phyloP scores from a whole-genome alignment of 2,797 vertebrate genomes.

The Nannoperca obscura region DNA sequence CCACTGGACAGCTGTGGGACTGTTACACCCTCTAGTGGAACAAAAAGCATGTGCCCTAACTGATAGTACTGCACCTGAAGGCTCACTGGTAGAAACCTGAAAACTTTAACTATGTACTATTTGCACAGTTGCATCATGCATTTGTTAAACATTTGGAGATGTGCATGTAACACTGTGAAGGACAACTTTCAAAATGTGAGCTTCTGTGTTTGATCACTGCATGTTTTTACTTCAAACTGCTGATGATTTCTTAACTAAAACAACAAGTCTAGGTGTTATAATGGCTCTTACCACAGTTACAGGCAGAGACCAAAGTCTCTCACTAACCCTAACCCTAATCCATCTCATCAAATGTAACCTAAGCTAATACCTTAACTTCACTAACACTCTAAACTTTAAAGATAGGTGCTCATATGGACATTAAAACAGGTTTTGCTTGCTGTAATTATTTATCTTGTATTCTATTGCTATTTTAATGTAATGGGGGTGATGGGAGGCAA shows the following conservation, averaged over 20 bases:
- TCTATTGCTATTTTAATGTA: background rate
- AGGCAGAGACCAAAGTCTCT: background rate
- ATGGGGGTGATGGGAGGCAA: background rate
- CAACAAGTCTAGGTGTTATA: background rate
- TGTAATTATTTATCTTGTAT: background rate
- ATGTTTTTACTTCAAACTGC: background rate
- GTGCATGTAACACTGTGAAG: background rate
- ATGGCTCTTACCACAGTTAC: background rate
- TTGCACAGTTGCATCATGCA: background rate
- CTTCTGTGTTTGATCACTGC: background rate
- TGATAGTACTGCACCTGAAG: background rate
- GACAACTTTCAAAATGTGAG: background rate
- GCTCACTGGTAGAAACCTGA: background rate
- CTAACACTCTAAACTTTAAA: background rate
- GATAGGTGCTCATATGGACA: background rate
- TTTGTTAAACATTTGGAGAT: conserved; percentile 1
- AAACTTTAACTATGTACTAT: background rate
- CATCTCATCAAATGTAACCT: background rate
- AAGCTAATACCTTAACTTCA: conserved; percentile 2
- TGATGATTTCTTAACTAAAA: background rate
- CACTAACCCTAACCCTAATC: background rate
- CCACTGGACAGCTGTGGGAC: background rate
- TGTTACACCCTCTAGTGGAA: conserved; percentile 60
- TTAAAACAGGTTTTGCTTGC: background rate
- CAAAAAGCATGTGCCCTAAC: fast-evolving